Evolutionary conservation across 2,113 vertebrate genomes (phyloP), one percentile per base, ranked within the genome.

Genomic region (Dipodomys merriami): DNA sequence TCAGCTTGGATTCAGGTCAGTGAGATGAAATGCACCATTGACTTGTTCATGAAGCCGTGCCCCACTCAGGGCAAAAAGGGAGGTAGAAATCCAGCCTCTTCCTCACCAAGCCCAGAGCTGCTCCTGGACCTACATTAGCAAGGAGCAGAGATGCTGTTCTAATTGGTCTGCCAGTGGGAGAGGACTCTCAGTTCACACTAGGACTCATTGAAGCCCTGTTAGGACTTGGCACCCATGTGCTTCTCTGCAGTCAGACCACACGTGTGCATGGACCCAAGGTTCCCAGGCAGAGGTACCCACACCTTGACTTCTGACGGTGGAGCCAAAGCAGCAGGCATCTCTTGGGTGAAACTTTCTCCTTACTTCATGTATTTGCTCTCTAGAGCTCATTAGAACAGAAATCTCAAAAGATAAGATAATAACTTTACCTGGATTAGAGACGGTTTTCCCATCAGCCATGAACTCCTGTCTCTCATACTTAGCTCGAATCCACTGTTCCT

Each of bases 381-480:
- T 83, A 91, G 57, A 39, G 49, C 67, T 49, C 44, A n/a, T n/a
- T 23, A 90, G 53, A 65, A 90, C 22, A 83, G 1, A 91, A 77
- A 69, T 25, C 57, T 80, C 35, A 72, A 62, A 90, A 94, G 72
- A 60, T 16, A 35, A 33, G 71, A 73, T 92, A 88, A 84, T 65
- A 60, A 71, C 76, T 83, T 98, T 98, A 99, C 99, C 99, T 98
- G 98, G 98, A 72, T 96, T 85, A 53, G 97, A 98, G 30, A 97
- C 97, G 88, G 97, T 97, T 96, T 97, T 97, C 91, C 86, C 98
- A 67, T 98, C 97, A 80, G 98, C 98, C 81, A 97, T 98, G 97
- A 99, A 99, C 92, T 99, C 99, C 95, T 89, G 97, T 86, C 99
- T 98, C 96, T 99, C 98, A 53, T 99, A 99, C 97, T 99, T 99